Evolutionary conservation across 2,113 vertebrate species (phyloP), one percentile per base, ranked within the genome.

Genomic region (Ageneiosus marmoratus): DNA sequence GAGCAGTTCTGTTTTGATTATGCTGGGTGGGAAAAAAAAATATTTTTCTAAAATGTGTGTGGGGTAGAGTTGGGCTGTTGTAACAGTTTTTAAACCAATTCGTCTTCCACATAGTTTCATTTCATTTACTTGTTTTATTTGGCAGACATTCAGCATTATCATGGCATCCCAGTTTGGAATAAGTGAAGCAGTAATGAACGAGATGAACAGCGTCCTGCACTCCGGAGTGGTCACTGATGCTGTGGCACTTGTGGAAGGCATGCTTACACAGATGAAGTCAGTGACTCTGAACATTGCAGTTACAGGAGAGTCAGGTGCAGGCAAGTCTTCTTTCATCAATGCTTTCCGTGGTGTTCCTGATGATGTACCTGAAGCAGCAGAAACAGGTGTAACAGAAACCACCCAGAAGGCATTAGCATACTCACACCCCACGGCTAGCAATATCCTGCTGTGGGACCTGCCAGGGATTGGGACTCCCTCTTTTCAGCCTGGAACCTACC

Each of bases 281-380:
- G 83, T 87, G 55, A 78, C 79, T 13, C 80, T 90, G 60, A 79
- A 86, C 53, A 89, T 91, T 32, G 90, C 86, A 0, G 85, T 89
- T 46, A 90, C 86, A 11, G 88, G 89, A 18, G 87, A 88, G 70
- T 83, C 88, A 2, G 89, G 88, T 15, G 73, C 84, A 15, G 88
- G 89, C 55, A 90, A 90, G 63, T 90, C 89, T 34, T 56, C 88
- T 13, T 87, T 91, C 46, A 74, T 91, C 48, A 91, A 90, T 48
- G 88, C 90, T 34, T 85, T 90, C 48, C 85, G 84, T 7, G 88
- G 84, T 29, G 34, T 91, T 80, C 41, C 50, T 11, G 86, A 88
- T 46, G 87, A 88, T n/a, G 88, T 82, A 11, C 41, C 77, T 5
- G 37, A 56, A 4, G 76, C 89, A 11, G 84, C 89, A 32, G 67